phyloP scores from a whole-genome alignment of 2,113 vertebrate genomes.

The Plestiodon gilberti region DNA sequence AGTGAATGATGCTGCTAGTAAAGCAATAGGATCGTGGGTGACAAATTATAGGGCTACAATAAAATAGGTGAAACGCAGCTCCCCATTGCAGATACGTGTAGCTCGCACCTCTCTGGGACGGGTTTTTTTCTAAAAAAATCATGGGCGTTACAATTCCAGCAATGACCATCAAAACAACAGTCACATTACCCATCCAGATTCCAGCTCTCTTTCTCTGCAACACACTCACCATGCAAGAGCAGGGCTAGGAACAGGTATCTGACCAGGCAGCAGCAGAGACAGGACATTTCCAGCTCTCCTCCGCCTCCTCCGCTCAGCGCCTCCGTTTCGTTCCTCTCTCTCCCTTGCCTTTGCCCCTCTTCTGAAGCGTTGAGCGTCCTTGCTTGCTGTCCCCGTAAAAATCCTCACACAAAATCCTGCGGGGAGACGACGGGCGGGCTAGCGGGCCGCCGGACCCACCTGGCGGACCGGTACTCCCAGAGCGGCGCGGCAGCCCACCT shows the following conservation, averaged over 20 bases:
- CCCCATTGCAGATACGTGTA: not conserved
- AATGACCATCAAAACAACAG: no score
- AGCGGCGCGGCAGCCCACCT: no score
- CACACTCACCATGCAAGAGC: constrained; percentile 77
- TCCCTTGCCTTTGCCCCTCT: not conserved
- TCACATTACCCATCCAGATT: no score
- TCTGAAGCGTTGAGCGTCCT: not conserved
- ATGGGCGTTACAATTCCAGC: no score
- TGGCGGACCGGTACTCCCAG: not conserved
- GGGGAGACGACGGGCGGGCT: not conserved
- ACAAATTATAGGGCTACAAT: not conserved
- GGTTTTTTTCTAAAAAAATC: no score
- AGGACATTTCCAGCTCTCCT: constrained; percentile 68
- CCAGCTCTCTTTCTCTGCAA: no score
- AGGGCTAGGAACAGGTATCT: constrained; percentile 75
- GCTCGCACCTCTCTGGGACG: no score
- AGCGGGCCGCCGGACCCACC: not conserved
- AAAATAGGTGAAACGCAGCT: not conserved
- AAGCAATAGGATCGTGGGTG: no score
- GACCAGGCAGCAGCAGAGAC: constrained; percentile 55
- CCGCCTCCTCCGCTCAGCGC: not conserved
- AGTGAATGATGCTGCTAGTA: not conserved
- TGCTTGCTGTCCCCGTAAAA: not conserved
- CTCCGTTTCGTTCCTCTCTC: not conserved
- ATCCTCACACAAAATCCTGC: not conserved